Conservation (phyloP, 30 jellyfish, hydroid and myxozoan genomes). For the Chironex yamaguchii region DNA sequence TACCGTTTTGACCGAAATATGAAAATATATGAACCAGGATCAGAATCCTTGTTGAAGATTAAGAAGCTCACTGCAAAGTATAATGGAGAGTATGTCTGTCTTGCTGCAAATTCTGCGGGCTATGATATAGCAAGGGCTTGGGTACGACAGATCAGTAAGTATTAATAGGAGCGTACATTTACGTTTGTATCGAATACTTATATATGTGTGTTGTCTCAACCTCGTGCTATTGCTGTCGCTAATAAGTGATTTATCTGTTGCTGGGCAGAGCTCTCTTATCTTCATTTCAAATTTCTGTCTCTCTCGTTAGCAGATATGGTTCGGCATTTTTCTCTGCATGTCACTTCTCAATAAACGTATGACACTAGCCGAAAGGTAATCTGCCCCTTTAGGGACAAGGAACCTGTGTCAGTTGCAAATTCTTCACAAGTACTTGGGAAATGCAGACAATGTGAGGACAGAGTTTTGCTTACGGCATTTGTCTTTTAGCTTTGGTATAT, state of each 20-base stretch:
- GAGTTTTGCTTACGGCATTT: too few species aligned
- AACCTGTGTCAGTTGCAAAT: too few species aligned
- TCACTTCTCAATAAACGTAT: too few species aligned
- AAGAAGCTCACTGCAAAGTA: constrained; percentile 27
- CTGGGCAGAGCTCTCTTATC: background rate
- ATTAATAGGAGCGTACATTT: too few species aligned
- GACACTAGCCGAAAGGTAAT: too few species aligned
- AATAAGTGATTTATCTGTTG: background rate
- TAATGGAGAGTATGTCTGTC: constrained; percentile 73
- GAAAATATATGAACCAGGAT: constrained; percentile 47
- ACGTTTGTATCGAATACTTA: too few species aligned
- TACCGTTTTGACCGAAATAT: constrained; percentile 12
- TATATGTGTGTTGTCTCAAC: too few species aligned
- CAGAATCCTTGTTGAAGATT: constrained; percentile 61
- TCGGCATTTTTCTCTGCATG: background rate
- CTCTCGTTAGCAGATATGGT: background rate
- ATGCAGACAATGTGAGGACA: too few species aligned
- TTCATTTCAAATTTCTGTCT: background rate
- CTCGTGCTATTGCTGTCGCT: too few species aligned
- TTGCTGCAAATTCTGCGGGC: constrained; percentile 67
- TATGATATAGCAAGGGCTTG: constrained; percentile 29
- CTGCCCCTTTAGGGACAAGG: too few species aligned
- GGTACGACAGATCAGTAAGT: constrained; percentile 78
- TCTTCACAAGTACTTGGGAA: too few species aligned
- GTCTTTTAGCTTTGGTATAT: too few species aligned